A percentile compares a stretch with the other conserved stretches of the same genome.
Conservation (phyloP, 1,140 invertebrate species). For the Cyphomyrmex costatus region DNA sequence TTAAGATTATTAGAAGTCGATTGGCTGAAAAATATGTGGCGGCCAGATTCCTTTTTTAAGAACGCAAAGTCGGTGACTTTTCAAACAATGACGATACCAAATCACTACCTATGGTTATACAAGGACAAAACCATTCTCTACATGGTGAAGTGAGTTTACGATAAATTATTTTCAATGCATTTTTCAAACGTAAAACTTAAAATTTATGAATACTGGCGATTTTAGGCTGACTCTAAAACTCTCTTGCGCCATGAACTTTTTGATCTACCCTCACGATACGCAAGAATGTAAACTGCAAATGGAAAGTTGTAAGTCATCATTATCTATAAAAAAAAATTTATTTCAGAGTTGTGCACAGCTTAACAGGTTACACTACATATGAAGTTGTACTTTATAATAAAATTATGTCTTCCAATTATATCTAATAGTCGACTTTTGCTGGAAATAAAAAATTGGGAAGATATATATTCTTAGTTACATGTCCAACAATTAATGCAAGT, state of each 20-base stretch:
- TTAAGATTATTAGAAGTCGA: constrained; percentile 93
- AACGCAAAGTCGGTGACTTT: constrained; percentile 97
- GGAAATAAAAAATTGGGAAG: not conserved
- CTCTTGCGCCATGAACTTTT: constrained; percentile 97
- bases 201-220: constrained; percentile 45
- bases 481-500: not conserved
- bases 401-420: not conserved
- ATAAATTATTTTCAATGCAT: not conserved
- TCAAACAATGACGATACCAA: constrained; percentile 97
- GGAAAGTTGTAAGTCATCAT: constrained; percentile 93
- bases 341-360: not conserved
- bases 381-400: not conserved
- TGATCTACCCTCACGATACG: constrained; percentile 96
- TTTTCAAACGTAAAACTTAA: not conserved
- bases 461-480: not conserved
- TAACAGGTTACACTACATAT: not conserved
- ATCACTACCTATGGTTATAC: constrained; percentile 96
- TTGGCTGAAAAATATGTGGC: constrained; percentile 96
- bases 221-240: constrained; percentile 92
- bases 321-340: not conserved
- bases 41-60: constrained; percentile 95
- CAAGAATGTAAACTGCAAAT: constrained; percentile 97
- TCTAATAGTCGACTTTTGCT: not conserved
- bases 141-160: constrained; percentile 92
- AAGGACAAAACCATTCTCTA: constrained; percentile 96